These are phyloP conservation scores for Dynastes grantii DNA, from an alignment of 2,888 invertebrate species.

Conservation along the genomic window DNA sequence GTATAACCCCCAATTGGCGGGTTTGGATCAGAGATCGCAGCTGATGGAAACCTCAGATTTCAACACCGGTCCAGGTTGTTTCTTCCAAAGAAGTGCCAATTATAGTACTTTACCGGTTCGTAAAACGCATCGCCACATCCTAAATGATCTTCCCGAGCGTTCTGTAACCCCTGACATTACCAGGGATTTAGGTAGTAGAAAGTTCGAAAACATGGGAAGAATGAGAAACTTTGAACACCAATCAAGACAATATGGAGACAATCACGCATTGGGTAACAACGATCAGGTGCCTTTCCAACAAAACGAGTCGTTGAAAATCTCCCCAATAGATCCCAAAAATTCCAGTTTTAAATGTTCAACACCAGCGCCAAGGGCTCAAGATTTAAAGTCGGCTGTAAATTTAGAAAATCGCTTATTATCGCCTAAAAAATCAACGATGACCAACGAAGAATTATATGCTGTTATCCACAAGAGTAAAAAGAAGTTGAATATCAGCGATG, in stretches of 20 bases:
- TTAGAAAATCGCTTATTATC: conserved; percentile 74
- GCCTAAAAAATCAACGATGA: conserved; percentile 82
- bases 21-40: conserved; percentile 6
- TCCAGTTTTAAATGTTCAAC: conserved; percentile 79
- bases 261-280: neutral
- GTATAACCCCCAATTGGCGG: conserved; percentile 59
- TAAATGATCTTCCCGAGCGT: conserved; percentile 66
- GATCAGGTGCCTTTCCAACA: conserved; percentile 23
- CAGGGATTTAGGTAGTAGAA: conserved; percentile 67
- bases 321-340: conserved; percentile 79
- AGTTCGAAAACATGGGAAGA: conserved; percentile 27
- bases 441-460: conserved; percentile 84
- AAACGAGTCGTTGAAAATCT: conserved; percentile 74
- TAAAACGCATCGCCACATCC: conserved; percentile 67
- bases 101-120: conserved; percentile 71
- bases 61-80: conserved; percentile 16
- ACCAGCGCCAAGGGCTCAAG: conserved; percentile 71
- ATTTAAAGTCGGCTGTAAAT: conserved; percentile 71
- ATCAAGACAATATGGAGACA: conserved; percentile 19
- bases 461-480: conserved; percentile 86
- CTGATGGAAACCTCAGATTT: conserved; percentile 53
- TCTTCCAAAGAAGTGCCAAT: conserved; percentile 57
- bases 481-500: conserved; percentile 79
- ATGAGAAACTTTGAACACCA: neutral
- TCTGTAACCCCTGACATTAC: conserved; percentile 74